Evolutionary conservation across 37 sponge, comb jelly and placozoan genomes (phyloP), one percentile per base, ranked within the genome.

Genomic region (Spongilla lacustris): DNA sequence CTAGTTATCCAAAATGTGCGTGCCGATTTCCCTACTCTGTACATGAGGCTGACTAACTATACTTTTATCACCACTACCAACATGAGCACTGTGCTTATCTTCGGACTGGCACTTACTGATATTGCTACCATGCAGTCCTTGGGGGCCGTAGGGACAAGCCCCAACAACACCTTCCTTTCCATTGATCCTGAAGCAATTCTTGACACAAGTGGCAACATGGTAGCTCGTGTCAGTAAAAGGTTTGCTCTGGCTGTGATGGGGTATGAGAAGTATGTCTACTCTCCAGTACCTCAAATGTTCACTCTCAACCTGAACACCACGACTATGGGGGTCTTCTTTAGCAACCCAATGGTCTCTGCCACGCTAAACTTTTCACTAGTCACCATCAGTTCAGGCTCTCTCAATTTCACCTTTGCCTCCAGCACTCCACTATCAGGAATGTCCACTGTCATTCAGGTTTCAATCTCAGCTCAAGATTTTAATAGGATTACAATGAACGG

Each of bases 131-230:
- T 96, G 26, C 93, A 96, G 73, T 66, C 76, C 66, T 85, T 92
- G 21, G 36, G 73, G 19, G 81, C 68, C 6, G 74, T 96, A 17
- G 93, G 80, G 3, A 92, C 90, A 22, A 87, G 80, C 69, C 29
- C 27, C 17, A 79, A 32, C 13, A 79, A 92, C 68, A 92, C 96
- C 0, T 96, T 90, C 80, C 78, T 96, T 9, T 86, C 94, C n/a
- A 83, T 94, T 1, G 78, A 90, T 36, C 91, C 95, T 37, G 95
- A 91, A 68, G 88, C 95, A 31, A 89, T 96, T 28, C 79, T 12
- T 58, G 97, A 96, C 66, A 90, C 77, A 29, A 94, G 92, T 92
- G 93, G 88, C 14, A 96, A 96, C 82, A 91, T 92, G 90, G 92
- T 96, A 0, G 66, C 70, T 35, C 36, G 96, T 29, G 80, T 96